These are phyloP conservation scores for Cephus sareptanus DNA, from an alignment of 2,888 invertebrate species.

Conservation along the genomic window DNA sequence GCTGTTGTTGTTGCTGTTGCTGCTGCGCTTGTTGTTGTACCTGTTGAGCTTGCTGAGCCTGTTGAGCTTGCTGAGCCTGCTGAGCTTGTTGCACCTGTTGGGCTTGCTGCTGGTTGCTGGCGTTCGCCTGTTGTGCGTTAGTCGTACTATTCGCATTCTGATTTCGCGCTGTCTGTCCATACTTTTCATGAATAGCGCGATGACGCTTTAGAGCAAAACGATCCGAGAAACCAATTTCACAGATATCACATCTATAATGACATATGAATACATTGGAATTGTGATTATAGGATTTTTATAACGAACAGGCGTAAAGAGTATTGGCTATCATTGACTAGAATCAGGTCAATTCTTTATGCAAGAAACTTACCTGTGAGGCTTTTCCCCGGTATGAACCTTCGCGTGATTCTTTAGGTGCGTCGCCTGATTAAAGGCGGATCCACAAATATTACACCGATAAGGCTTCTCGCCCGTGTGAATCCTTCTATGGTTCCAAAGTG, in stretches of 20 bases:
- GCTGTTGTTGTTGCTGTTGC: conserved; percentile 51
- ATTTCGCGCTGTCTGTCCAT: conserved; percentile 73
- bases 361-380: conserved; percentile 70
- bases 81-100: conserved; percentile 62
- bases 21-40: conserved; percentile 53
- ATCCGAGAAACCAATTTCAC: conserved; percentile 89
- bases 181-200: conserved; percentile 89
- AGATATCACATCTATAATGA: conserved; percentile 80
- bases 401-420: conserved; percentile 91
- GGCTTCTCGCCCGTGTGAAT: conserved; percentile 91
- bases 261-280: conserved; percentile 9
- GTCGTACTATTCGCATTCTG: conserved; percentile 65
- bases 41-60: conserved; percentile 57
- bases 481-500: conserved; percentile 88
- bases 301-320: background rate
- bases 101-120: conserved; percentile 64
- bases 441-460: conserved; percentile 69
- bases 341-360: background rate
- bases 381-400: conserved; percentile 76
- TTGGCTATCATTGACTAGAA: background rate
- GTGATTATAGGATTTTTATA: background rate
- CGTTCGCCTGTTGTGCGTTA: conserved; percentile 68
- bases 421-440: conserved; percentile 91
- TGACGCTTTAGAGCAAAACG: conserved; percentile 88
- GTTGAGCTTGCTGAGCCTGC: conserved; percentile 52